These are phyloP conservation scores for Heliconius erato DNA, from an alignment of 2,888 invertebrate genomes.

Conservation along the genomic window DNA sequence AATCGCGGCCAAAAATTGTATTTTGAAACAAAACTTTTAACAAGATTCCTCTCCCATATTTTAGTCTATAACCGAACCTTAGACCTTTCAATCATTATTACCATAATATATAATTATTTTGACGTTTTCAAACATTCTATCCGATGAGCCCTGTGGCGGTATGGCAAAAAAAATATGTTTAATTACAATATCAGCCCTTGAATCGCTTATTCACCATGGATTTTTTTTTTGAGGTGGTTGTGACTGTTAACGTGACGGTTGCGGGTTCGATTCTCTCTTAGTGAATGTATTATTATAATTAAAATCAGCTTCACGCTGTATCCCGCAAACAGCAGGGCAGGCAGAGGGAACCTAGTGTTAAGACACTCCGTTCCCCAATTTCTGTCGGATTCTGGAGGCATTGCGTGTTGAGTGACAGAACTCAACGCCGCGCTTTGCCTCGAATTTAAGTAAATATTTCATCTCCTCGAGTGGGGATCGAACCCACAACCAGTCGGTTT, in stretches of 20 bases:
- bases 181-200: slow-evolving; percentile 75
- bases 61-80: slow-evolving; percentile 62
- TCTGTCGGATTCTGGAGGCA: no score
- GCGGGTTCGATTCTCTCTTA: not conserved
- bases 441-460: no score
- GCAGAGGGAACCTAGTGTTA: no score
- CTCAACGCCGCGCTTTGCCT: no score
- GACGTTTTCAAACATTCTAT: slow-evolving; percentile 71
- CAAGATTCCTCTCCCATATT: slow-evolving; percentile 6
- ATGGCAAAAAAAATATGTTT: slow-evolving; percentile 65
- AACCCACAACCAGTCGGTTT: no score
- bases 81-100: slow-evolving; percentile 83
- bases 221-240: not conserved
- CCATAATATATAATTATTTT: slow-evolving; percentile 81
- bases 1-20: not conserved
- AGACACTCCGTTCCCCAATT: no score
- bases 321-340: no score
- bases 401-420: no score
- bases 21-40: not conserved
- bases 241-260: not conserved
- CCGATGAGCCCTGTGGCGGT: slow-evolving; percentile 73
- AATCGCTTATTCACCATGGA: slow-evolving; percentile 38
- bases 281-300: no score
- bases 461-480: no score
- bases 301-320: no score